Percentiles rank a stretch among this genome's conserved stretches.
These are phyloP conservation scores for Pseudomugil tenellus DNA, from an alignment of 2,797 vertebrate genomes.

Conservation along the genomic window DNA sequence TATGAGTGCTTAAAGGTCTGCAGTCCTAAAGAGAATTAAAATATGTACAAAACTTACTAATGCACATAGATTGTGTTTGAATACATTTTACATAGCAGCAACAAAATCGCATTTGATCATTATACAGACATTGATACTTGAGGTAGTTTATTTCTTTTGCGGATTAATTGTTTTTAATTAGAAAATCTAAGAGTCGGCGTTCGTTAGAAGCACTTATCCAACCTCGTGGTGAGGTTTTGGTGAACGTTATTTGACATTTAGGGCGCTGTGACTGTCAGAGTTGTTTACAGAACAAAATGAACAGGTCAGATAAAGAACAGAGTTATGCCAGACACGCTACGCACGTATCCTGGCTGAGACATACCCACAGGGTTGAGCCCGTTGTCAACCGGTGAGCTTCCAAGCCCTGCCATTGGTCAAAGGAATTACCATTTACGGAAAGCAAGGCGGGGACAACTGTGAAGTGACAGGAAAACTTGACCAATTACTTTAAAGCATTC, in stretches of 20 bases:
- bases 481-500: conserved; percentile 54
- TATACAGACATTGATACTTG: not conserved
- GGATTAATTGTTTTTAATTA: not conserved
- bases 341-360: conserved; percentile 49
- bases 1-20: conserved; percentile 9
- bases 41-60: conserved; percentile 32
- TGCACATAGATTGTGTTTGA: conserved; percentile 48
- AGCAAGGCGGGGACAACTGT: not conserved
- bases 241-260: not conserved
- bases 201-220: not conserved
- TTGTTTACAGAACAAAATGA: conserved; percentile 43
- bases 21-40: not conserved
- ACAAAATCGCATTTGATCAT: conserved; percentile 34
- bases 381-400: conserved; percentile 8
- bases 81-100: conserved; percentile 33
- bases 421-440: not conserved
- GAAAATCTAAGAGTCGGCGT: not conserved
- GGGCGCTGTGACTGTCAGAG: not conserved
- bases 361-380: conserved; percentile 24
- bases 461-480: not conserved
- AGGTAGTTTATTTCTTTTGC: not conserved
- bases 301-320: conserved; percentile 2
- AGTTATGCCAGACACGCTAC: not conserved
- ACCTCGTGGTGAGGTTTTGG: not conserved
- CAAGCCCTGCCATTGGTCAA: conserved; percentile 45